Percentiles rank a stretch among this genome's conserved stretches.
Conservation (phyloP, 1,140 invertebrate species). For the Heliothis virescens region DNA sequence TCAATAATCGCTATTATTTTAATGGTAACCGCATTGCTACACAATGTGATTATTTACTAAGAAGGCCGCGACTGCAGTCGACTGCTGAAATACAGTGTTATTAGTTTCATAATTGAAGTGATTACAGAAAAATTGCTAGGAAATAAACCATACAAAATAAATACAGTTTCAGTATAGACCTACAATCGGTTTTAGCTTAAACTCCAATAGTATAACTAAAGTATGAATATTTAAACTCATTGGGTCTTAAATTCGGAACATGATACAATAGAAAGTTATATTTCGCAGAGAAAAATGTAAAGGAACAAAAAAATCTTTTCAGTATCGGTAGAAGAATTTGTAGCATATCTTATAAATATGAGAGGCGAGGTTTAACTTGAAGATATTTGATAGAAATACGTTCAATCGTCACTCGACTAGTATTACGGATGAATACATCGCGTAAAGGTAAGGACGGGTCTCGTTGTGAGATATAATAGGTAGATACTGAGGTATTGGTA, state of each 20-base stretch:
- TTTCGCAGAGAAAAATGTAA: constrained; percentile 14
- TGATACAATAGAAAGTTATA: constrained; percentile 20
- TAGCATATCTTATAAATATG: constrained; percentile 17
- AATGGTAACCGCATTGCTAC: constrained; percentile 21
- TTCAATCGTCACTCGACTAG: constrained; percentile 22
- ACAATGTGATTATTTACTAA: constrained; percentile 3
- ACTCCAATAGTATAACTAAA: no score
- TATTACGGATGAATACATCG: constrained; percentile 11
- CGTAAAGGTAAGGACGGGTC: not conserved
- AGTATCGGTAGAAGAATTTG: not conserved
- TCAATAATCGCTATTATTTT: not conserved
- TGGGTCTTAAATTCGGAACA: constrained; percentile 1
- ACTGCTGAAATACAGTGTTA: not conserved
- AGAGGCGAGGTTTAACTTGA: not conserved
- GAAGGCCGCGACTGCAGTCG: not conserved
- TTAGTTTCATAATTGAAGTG: not conserved
- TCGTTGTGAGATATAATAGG: not conserved
- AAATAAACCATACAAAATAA: not conserved
- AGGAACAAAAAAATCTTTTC: not conserved
- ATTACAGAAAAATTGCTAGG: not conserved
- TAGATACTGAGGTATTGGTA: no score
- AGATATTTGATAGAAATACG: constrained; percentile 39
- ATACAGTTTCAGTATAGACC: not conserved
- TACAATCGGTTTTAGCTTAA: not conserved
- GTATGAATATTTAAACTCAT: no score